Evolutionary conservation across 2,888 invertebrate genomes (phyloP), one percentile per base, ranked within the genome.

Genomic region (Celastrina argiolus): DNA sequence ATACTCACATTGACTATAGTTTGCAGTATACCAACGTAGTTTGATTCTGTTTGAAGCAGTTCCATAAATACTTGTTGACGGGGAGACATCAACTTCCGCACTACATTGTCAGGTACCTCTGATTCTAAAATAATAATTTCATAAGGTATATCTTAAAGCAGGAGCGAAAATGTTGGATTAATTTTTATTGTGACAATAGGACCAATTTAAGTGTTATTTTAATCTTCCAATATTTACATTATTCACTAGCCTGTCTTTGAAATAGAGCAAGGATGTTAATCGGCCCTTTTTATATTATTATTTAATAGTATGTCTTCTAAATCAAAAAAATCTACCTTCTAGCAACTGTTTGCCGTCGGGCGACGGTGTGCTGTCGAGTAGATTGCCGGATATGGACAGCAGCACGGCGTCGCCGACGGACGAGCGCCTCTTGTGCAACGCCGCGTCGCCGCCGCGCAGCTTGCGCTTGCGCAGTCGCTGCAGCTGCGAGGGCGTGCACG

Each of bases 1-100:
- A 63, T 70, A 76, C 87, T 81, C 87, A 97, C 98, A 84, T 94
- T 96, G 81, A 98, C 94, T 78, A 99, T 97, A 45, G 98, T 98
- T 76, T 97, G 94, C 75, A 99, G 93, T 80, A 99, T 98, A 70
- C 96, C 96, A 69, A 99, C 98, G 86, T 99, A 99, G 92, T 99
- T 99, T 69, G 95, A 96, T 87, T 99, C 99, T 0, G 99, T 99
- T 85, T 98, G 97, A 71, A 97, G 94, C 76, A 99, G 93, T 88
- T 99, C 99, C 88, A 96, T 93, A 82, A 96, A 96, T 64, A 97
- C 96, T 86, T 95, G 95, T 78, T 96, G 96, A 65, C 97, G 92
- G 2, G 95, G 94, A 56, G 96, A 95, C 82, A 95, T 92, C 73
- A 93, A 92, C 77, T 95, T 95, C 70, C 95, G 87, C 68, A 94